Evolutionary conservation across 2,888 invertebrate species (phyloP), one percentile per base, ranked within the genome.

Genomic region (Sphaerophoria taeniata): DNA sequence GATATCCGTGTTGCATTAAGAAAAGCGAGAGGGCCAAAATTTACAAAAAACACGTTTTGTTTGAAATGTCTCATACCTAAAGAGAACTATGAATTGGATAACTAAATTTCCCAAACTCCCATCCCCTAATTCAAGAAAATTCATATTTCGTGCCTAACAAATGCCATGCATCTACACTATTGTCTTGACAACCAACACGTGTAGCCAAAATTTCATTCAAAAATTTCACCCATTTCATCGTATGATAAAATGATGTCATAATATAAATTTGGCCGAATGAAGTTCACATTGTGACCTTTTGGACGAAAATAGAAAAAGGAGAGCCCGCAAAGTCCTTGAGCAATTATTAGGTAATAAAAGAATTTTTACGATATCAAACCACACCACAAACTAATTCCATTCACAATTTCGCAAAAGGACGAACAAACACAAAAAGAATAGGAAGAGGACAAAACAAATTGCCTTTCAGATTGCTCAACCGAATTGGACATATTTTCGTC

Each of bases 291-390:
- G 33, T 63, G 63, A 63, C 63, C 63, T 63, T 58, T 63, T 1
- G 24, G 34, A 47, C 11, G 14, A 47, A 63, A 63, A 49, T 63
- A 63, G 63, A 45, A 51, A 58, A 45, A 60, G n/a, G 24, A 39
- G 31, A 31, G 24, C 61, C 60, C 14, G 36, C 61, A 63, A 55
- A 34, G 72, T 78, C 78, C 65, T 67, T 58, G 58, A 34, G 55
- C 74, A 69, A 79, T 79, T 74, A 79, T 73, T 60, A 73, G 73
- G 65, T 69, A 60, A 55, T 74, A 79, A 79, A 79, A 79, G 51
- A 69, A 74, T 69, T 73, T 73, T 79, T 53, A 74, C 79, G 67
- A 73, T 56, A 39, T 69, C 60, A 69, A 49, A 39, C 51, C 60
- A 67, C 67, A 73, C 24, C 60, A 60, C 11, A 31, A 47, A 55